phyloP scores from a whole-genome alignment of 2,113 vertebrate species.

The Perca fluviatilis region DNA sequence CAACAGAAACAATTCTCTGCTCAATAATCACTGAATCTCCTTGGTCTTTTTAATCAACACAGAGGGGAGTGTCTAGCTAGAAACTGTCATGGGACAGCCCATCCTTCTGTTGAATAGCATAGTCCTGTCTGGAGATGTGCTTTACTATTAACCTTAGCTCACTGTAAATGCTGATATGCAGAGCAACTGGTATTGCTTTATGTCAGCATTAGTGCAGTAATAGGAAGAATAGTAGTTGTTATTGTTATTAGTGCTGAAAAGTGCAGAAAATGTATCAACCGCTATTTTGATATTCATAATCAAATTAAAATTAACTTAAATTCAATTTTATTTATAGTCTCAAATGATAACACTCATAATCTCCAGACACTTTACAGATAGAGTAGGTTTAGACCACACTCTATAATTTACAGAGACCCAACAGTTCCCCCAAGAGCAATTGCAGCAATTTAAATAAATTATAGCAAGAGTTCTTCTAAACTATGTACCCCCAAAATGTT shows the following conservation, averaged over 20 bases:
- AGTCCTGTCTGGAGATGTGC: not conserved
- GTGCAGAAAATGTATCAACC: not conserved
- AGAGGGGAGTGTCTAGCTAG: not conserved
- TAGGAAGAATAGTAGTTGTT: too few species aligned
- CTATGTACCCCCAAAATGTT: not conserved
- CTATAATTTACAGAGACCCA: too few species aligned
- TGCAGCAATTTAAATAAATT: too few species aligned
- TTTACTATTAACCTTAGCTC: not conserved
- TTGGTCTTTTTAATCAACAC: not conserved
- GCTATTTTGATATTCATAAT: not conserved
- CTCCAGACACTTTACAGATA: too few species aligned
- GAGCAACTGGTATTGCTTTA: not conserved
- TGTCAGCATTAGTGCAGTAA: not conserved
- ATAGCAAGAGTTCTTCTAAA: too few species aligned
- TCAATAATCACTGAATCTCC: not conserved
- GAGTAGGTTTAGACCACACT: too few species aligned
- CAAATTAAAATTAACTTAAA: too few species aligned
- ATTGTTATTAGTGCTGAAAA: not conserved
- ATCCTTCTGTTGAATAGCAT: too few species aligned
- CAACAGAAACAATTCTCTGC: not conserved
- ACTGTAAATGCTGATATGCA: not conserved
- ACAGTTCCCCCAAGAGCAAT: too few species aligned
- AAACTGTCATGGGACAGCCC: not conserved
- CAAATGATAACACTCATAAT: too few species aligned
- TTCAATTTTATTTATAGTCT: too few species aligned